Evolutionary conservation across 2,113 vertebrate genomes (phyloP).

Genomic region (Malurus alboscapulatus): DNA sequence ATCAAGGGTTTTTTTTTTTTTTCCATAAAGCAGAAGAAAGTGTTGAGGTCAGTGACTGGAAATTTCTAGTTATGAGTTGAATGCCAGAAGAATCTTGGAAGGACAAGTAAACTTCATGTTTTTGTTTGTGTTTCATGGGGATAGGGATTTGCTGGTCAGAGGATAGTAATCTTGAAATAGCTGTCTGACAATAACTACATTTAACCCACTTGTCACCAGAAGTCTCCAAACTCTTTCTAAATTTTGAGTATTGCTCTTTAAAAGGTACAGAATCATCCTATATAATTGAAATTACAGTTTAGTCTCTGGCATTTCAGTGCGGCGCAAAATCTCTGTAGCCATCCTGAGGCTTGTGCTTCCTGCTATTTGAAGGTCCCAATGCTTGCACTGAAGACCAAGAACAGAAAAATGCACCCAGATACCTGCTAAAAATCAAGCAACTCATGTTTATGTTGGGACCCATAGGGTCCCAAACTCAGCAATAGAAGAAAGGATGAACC

Average conservation of each 20-base stretch:
- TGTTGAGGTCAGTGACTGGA: background rate
- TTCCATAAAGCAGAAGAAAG: background rate
- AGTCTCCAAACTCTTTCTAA: conserved; percentile 40
- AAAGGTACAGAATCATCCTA: conserved; percentile 11
- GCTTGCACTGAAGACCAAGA: background rate
- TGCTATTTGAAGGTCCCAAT: background rate
- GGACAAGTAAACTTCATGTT: background rate
- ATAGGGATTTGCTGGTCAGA: conserved; percentile 2
- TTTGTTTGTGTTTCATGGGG: conserved; percentile 11
- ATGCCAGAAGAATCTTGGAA: background rate
- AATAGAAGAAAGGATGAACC: background rate
- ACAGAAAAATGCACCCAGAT: background rate
- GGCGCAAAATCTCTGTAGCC: background rate
- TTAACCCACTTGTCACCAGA: conserved; percentile 30
- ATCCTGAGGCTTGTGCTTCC: background rate
- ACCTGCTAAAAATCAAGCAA: background rate
- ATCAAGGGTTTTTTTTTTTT: rapidly evolving
- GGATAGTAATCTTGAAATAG: conserved; percentile 46
- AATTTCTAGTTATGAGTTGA: background rate
- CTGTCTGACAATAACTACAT: conserved; percentile 56
- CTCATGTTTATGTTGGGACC: background rate
- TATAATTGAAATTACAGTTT: conserved; percentile 56
- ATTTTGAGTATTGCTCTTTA: conserved; percentile 16
- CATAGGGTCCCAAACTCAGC: background rate
- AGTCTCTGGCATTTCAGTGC: conserved; percentile 2